A percentile compares a stretch with the other conserved stretches of the same genome.
Conservation (phyloP, 2,888 invertebrate genomes). For the Eupeodes luniger region DNA sequence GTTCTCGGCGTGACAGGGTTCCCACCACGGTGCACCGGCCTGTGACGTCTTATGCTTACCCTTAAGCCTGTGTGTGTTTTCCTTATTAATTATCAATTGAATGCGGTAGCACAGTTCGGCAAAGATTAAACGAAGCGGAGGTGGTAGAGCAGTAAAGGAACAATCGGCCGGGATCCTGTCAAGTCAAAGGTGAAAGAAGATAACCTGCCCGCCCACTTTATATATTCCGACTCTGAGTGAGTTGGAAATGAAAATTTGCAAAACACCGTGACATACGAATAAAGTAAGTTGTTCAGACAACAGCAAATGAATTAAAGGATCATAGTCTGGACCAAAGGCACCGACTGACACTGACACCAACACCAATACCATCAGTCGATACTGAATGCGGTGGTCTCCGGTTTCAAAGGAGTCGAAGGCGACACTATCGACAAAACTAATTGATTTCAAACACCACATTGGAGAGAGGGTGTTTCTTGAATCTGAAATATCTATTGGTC, state of each 20-base stretch:
- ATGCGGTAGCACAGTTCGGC: slow-evolving; percentile 80
- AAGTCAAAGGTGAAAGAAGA: slow-evolving; percentile 80
- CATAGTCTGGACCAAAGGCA: slow-evolving; percentile 48
- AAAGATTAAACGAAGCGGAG: slow-evolving; percentile 79
- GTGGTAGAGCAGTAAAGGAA: slow-evolving; percentile 72
- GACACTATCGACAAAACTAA: slow-evolving; percentile 84
- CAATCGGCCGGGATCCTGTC: slow-evolving; percentile 57
- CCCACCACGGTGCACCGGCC: slow-evolving; percentile 32
- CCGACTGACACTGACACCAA: slow-evolving; percentile 45
- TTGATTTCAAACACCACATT: slow-evolving; percentile 82
- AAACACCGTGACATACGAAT: slow-evolving; percentile 77
- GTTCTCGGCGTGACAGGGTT: slow-evolving; percentile 14
- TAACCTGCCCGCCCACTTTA: slow-evolving; percentile 79
- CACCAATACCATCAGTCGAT: slow-evolving; percentile 33
- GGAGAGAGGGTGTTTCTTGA: slow-evolving; percentile 68
- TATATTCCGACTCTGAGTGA: slow-evolving; percentile 77
- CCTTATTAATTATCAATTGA: slow-evolving; percentile 74
- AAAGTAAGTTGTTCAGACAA: slow-evolving; percentile 67
- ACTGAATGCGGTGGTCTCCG: slow-evolving; percentile 58
- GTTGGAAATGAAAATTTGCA: slow-evolving; percentile 81
- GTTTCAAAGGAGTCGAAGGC: slow-evolving; percentile 80
- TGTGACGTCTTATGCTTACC: slow-evolving; percentile 21
- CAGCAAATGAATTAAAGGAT: slow-evolving; percentile 67
- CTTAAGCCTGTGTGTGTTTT: slow-evolving; percentile 53
- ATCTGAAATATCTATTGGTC: slow-evolving; percentile 78